Percentiles rank a stretch among this genome's conserved stretches.
These are phyloP conservation scores for Sardinella longiceps DNA, from an alignment of 2,797 vertebrate genomes.

Conservation along the genomic window DNA sequence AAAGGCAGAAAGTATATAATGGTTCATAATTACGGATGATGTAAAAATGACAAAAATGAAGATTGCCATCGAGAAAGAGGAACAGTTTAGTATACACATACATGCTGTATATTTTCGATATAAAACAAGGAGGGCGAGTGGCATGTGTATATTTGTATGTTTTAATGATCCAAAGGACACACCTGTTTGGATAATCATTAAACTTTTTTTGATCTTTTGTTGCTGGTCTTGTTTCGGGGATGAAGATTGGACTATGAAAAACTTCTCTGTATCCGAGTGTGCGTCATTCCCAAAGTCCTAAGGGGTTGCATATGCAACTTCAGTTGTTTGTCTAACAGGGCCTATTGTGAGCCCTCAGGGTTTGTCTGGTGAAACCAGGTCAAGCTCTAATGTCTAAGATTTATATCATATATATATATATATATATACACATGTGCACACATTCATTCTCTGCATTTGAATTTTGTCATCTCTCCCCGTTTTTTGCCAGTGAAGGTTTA, in stretches of 20 bases:
- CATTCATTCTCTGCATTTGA: background rate
- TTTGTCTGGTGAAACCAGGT: background rate
- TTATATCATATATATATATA: background rate
- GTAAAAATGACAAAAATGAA: slow-evolving; percentile 46
- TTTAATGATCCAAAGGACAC: slow-evolving; percentile 82
- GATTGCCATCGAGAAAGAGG: slow-evolving; percentile 53
- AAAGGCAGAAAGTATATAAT: slow-evolving; percentile 48
- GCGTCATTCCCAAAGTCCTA: background rate
- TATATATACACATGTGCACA: background rate
- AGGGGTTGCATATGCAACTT: slow-evolving; percentile 41
- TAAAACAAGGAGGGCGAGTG: slow-evolving; percentile 75
- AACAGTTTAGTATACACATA: slow-evolving; percentile 57
- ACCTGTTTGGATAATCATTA: slow-evolving; percentile 93
- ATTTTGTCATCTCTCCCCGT: background rate
- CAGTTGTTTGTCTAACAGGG: slow-evolving; percentile 23
- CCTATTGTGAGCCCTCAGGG: background rate
- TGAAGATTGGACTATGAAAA: background rate
- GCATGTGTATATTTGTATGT: slow-evolving; percentile 88
- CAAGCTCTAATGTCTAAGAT: background rate
- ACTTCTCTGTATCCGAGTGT: background rate
- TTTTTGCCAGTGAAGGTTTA: background rate
- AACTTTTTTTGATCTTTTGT: slow-evolving; percentile 81
- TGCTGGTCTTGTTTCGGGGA: slow-evolving; percentile 46
- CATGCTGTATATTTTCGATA: slow-evolving; percentile 83
- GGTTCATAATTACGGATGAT: slow-evolving; percentile 55